phyloP scores from a whole-genome alignment of 2,888 invertebrate genomes.

The Plemyria rubiginata region DNA sequence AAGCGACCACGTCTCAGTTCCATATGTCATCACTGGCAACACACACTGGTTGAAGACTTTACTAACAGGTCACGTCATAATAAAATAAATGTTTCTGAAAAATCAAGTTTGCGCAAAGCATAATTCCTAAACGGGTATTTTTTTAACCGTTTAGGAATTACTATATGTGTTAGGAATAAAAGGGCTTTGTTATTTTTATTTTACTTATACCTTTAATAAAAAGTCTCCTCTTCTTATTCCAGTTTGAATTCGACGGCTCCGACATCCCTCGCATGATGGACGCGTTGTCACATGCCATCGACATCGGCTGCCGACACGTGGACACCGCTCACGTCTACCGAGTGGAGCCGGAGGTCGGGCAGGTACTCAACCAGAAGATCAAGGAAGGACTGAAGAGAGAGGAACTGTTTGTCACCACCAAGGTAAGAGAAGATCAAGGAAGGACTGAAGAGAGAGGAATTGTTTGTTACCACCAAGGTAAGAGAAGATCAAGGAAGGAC shows the following conservation, averaged over 20 bases:
- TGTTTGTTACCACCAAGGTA: conserved; percentile 89
- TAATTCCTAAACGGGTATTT: too few relatives aligned
- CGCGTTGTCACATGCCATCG: conserved; percentile 88
- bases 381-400: conserved; percentile 87
- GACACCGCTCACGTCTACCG: conserved; percentile 90
- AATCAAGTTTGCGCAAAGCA: too few relatives aligned
- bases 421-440: conserved; percentile 75
- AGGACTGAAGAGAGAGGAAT: conserved; percentile 88
- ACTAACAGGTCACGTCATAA: too few relatives aligned
- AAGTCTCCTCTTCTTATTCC: conserved; percentile 39
- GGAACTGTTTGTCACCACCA: conserved; percentile 90
- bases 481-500: conserved; percentile 79
- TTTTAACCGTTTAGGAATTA: too few relatives aligned
- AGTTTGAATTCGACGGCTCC: conserved; percentile 55
- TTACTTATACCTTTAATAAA: too few relatives aligned
- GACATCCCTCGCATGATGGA: conserved; percentile 61
- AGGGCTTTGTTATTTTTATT: too few relatives aligned
- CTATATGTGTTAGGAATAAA: too few relatives aligned
- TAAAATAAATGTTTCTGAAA: too few relatives aligned
- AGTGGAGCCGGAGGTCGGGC: conserved; percentile 89
- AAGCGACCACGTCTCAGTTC: too few relatives aligned
- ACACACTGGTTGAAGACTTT: too few relatives aligned
- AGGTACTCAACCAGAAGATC: conserved; percentile 86
- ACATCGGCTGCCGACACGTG: conserved; percentile 90
- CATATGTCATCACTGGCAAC: too few relatives aligned